Conservation (phyloP, 2,888 invertebrate genomes). For the Platycnemis pennipes region DNA sequence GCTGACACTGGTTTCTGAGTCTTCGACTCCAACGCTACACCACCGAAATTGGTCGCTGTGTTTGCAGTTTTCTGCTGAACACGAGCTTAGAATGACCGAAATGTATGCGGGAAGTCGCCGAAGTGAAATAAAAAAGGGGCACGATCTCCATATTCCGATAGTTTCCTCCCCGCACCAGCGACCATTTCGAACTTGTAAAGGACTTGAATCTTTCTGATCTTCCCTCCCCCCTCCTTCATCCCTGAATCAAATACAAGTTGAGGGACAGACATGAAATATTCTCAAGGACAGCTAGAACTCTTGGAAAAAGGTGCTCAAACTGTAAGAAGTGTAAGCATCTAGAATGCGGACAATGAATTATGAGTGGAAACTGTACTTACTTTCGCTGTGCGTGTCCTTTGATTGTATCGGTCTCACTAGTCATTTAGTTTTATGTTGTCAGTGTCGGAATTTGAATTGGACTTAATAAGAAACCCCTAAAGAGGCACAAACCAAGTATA, state of each 20-base stretch:
- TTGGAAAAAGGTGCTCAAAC: background rate
- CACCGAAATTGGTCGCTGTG: no score
- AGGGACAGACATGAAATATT: background rate
- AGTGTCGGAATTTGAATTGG: background rate
- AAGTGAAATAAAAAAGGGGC: background rate
- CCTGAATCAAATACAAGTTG: background rate
- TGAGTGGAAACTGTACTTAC: background rate
- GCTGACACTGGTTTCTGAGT: no score
- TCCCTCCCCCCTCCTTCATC: background rate
- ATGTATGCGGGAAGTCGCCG: background rate
- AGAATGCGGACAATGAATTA: background rate
- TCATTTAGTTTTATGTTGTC: constrained; percentile 16
- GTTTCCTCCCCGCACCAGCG: background rate
- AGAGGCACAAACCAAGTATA: background rate
- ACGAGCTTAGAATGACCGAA: background rate
- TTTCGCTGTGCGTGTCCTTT: constrained; percentile 1
- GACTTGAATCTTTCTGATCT: background rate
- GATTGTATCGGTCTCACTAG: constrained; percentile 45
- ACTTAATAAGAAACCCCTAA: background rate
- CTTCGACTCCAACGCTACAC: no score
- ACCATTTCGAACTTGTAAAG: background rate
- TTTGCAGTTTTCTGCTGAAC: background rate
- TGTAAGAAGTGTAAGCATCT: background rate
- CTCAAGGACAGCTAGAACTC: background rate
- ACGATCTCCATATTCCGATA: background rate